phyloP scores from a whole-genome alignment of 2,888 invertebrate species.

The Hyposoter didymator region DNA sequence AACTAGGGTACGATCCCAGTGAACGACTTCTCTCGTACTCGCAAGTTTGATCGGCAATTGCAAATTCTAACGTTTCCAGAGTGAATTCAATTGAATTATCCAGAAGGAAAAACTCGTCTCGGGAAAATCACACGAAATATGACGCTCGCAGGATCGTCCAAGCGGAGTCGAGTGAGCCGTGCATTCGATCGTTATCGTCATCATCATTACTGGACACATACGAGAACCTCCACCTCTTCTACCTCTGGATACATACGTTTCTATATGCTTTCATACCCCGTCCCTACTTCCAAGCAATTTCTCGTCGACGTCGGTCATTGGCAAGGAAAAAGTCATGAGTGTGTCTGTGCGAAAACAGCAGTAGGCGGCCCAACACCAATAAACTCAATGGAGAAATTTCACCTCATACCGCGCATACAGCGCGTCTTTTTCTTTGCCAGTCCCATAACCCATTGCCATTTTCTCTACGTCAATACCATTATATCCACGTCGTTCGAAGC shows the following conservation, averaged over 20 bases:
- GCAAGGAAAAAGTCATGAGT: constrained; percentile 32
- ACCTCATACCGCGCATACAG: constrained; percentile 72
- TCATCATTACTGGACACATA: constrained; percentile 41
- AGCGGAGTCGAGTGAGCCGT: constrained; percentile 49
- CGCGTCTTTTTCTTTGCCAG: constrained; percentile 64
- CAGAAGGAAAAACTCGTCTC: constrained; percentile 25
- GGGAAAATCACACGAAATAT: constrained; percentile 66
- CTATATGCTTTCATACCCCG: neutral
- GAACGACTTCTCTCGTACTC: neutral
- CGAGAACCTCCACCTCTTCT: constrained; percentile 26
- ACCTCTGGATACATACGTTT: neutral
- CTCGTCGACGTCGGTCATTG: constrained; percentile 60
- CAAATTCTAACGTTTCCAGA: neutral
- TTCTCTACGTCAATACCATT: constrained; percentile 22
- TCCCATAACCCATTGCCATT: constrained; percentile 43
- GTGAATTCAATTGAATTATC: neutral
- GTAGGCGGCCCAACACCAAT: constrained; percentile 55
- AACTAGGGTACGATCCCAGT: neutral
- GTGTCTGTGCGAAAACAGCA: constrained; percentile 13
- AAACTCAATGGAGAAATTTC: constrained; percentile 78
- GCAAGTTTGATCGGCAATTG: neutral
- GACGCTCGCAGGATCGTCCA: constrained; percentile 73
- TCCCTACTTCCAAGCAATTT: constrained; percentile 53
- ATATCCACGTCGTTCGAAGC: neutral
- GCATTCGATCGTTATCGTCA: constrained; percentile 48